Conservation (phyloP, 1,140 invertebrate genomes). For the Zaprionus camerounensis region DNA sequence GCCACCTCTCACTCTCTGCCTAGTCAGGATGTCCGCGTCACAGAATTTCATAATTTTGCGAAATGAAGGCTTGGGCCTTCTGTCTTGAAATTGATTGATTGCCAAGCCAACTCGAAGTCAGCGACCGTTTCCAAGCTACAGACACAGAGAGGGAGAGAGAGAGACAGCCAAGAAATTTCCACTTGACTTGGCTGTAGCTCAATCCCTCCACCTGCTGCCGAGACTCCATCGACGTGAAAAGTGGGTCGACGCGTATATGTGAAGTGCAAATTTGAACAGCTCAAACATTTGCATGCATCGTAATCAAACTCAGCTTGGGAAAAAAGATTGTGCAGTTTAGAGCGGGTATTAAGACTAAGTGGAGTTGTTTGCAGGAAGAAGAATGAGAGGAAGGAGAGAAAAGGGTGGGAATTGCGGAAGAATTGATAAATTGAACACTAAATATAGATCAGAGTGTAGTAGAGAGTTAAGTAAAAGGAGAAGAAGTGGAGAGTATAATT, state of each 20-base stretch:
- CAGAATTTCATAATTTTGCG: constrained; percentile 71
- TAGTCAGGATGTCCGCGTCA: constrained; percentile 61
- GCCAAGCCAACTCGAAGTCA: constrained; percentile 53
- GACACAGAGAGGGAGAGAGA: constrained; percentile 6
- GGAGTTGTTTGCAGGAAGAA: background rate
- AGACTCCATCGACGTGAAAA: constrained; percentile 12
- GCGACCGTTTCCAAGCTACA: constrained; percentile 47
- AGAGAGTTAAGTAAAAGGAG: background rate
- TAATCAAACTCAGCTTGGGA: constrained; percentile 26
- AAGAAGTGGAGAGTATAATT: background rate
- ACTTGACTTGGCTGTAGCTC: constrained; percentile 31
- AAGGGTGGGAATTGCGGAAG: background rate
- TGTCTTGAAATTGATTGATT: constrained; percentile 74
- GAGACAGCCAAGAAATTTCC: constrained; percentile 38
- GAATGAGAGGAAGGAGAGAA: background rate
- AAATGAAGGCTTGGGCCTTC: constrained; percentile 38
- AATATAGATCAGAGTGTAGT: background rate
- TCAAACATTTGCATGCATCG: constrained; percentile 31
- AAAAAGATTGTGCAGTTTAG: background rate
- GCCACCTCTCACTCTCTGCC: background rate
- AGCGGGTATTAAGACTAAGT: constrained; percentile 1
- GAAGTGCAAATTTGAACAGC: constrained; percentile 46
- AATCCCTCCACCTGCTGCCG: background rate
- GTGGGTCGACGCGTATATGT: constrained; percentile 32
- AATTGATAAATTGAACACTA: background rate